These are phyloP conservation scores for Drosophila repletoides DNA, from an alignment of 1,140 invertebrate species.

Conservation along the genomic window DNA sequence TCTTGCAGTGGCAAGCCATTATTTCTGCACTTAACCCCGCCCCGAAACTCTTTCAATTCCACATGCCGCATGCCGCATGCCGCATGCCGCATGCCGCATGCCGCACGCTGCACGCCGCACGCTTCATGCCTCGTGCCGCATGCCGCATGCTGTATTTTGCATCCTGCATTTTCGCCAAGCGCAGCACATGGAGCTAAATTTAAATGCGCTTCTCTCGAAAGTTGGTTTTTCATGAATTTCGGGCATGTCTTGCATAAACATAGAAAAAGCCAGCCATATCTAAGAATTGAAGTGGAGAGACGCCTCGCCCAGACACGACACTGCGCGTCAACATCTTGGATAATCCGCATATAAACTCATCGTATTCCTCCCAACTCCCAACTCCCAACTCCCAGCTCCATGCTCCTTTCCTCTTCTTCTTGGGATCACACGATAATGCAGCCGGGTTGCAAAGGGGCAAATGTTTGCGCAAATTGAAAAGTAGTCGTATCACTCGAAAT, in stretches of 20 bases:
- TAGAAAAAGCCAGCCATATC: not conserved
- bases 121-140: not conserved
- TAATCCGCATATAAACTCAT: constrained; percentile 35
- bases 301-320: constrained; percentile 5
- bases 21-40: constrained; percentile 44
- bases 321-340: constrained; percentile 28
- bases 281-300: not conserved
- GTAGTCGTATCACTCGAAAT: constrained; percentile 36
- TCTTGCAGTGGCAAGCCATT: constrained; percentile 74
- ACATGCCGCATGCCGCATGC: not conserved
- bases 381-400: not conserved
- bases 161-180: no score
- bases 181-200: constrained; percentile 17
- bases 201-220: constrained; percentile 9
- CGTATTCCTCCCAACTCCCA: no score
- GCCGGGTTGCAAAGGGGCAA: not conserved
- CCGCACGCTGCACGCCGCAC: not conserved
- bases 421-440: no score
- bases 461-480: constrained; percentile 41
- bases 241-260: constrained; percentile 34
- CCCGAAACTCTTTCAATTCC: constrained; percentile 30
- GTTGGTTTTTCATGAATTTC: constrained; percentile 20
- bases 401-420: no score
- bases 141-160: not conserved
- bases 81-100: not conserved